Base-by-base conservation (phyloP, 2,888 invertebrate genomes). In the Acronicta psi region DNA sequence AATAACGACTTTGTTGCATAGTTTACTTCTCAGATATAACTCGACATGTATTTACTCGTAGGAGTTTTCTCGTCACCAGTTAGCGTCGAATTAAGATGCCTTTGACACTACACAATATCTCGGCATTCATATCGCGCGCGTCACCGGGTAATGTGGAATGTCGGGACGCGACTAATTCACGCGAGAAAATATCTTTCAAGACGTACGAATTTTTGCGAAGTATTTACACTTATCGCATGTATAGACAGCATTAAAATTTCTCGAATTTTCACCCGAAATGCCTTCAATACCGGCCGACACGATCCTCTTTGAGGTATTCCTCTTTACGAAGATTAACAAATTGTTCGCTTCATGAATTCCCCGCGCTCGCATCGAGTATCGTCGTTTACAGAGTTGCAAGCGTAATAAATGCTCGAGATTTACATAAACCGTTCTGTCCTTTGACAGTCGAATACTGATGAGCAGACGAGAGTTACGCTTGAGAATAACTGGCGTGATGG, bases 381-480 rank as follows among this genome's bases (percentile, higher is more conserved):
- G 85, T 80, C 77, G 63, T 80, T 81, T 80, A 82, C 79, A 72
- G 78, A 79, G 80, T 83, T 83, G 82, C 79, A 66, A 78, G 75
- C 69, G 82, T 82, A 87, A 89, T 87, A 89, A 89, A 86, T 85
- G 84, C 77, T 81, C 58, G 69, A 73, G 84, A 90, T 90, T 89
- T 85, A 85, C 87, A 88, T 89, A 88, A 89, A 87, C 86, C 83
- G 74, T 79, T 69, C 70, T 75, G 75, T 81, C 79, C 85, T 88
- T 85, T 88, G 85, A 86, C 85, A 82, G 84, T 71, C 81, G 85
- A 84, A 88, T 87, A 85, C 86, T 85, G 87, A 90, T 86, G 87
- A 87, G 83, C 74, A 77, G 82, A 79, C 82, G 77, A 82, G 77
- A 82, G 77, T 83, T 82, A 75, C 58, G 76, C 75, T 76, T 67